These are phyloP conservation scores for Gymnosoma rotundatum DNA, from an alignment of 2,888 invertebrate species.

Conservation along the genomic window DNA sequence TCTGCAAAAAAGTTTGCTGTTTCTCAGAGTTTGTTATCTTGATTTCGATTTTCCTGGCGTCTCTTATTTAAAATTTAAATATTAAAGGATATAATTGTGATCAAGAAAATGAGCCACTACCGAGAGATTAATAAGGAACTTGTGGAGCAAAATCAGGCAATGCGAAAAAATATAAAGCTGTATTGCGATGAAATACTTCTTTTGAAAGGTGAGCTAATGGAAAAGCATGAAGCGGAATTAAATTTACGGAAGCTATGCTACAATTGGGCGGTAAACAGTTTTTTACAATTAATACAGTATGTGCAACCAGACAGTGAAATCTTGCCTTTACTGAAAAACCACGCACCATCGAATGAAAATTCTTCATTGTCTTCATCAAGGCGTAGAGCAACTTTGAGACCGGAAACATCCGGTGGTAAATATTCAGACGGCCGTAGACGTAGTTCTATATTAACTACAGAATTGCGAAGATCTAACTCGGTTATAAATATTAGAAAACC, in stretches of 20 bases:
- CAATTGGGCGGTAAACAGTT: slow-evolving; percentile 32
- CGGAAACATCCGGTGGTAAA: background rate
- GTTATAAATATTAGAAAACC: slow-evolving; percentile 20
- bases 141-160: slow-evolving; percentile 44
- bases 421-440: background rate
- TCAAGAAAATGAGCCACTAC: slow-evolving; percentile 73
- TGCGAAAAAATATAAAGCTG: slow-evolving; percentile 41
- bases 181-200: slow-evolving; percentile 57
- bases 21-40: too few relatives aligned
- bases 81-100: too few relatives aligned
- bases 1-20: too few relatives aligned
- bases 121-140: slow-evolving; percentile 72
- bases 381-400: background rate
- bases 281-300: slow-evolving; percentile 23
- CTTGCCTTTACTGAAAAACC: slow-evolving; percentile 16
- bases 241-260: slow-evolving; percentile 28
- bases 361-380: background rate
- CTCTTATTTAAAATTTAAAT: too few relatives aligned
- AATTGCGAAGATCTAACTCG: slow-evolving; percentile 32
- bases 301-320: slow-evolving; percentile 46
- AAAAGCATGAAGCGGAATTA: slow-evolving; percentile 47
- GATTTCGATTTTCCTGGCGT: too few relatives aligned
- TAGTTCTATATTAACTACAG: slow-evolving; percentile 11
- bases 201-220: slow-evolving; percentile 56
- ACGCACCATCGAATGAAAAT: background rate